Evolutionary conservation across 2,888 invertebrate species (phyloP).

Genomic region (Hirudinaria manillensis): DNA sequence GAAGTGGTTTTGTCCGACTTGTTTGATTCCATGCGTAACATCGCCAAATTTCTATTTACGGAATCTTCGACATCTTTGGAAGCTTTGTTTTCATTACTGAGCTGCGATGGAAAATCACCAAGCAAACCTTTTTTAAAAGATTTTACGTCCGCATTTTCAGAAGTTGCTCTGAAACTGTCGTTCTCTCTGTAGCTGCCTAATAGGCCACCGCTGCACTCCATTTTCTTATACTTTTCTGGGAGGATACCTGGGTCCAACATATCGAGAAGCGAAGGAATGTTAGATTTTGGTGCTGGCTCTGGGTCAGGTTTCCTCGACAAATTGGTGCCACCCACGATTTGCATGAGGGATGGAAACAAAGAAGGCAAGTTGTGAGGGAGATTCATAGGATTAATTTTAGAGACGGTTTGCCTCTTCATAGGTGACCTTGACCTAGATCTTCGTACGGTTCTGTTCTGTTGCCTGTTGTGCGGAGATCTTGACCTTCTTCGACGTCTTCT

Average conservation of each 20-base stretch:
- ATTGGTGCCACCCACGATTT: not conserved
- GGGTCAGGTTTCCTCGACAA: not conserved
- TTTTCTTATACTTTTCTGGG: conserved; percentile 17
- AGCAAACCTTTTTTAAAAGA: conserved; percentile 11
- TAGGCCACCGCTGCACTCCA: not conserved
- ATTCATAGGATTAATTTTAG: conserved; percentile 19
- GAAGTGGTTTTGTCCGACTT: not conserved
- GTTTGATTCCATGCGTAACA: not conserved
- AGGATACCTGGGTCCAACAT: conserved; percentile 20
- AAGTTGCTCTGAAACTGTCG: not conserved
- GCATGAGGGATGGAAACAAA: conserved; percentile 21
- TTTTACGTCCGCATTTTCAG: not conserved
- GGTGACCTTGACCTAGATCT: conserved; percentile 20
- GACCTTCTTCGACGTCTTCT: conserved; percentile 21
- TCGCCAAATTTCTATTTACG: conserved; percentile 6
- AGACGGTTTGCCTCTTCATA: not conserved
- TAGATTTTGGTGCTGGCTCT: not conserved
- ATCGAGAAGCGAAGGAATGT: conserved; percentile 17
- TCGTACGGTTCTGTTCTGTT: not conserved
- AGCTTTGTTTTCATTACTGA: not conserved
- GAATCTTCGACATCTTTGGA: not conserved
- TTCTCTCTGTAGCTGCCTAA: not conserved
- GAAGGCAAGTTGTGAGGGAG: conserved; percentile 26
- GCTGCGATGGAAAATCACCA: conserved; percentile 22
- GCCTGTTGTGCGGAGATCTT: not conserved